These are phyloP conservation scores for Metalampra italica DNA, from an alignment of 2,888 invertebrate genomes.

Conservation along the genomic window DNA sequence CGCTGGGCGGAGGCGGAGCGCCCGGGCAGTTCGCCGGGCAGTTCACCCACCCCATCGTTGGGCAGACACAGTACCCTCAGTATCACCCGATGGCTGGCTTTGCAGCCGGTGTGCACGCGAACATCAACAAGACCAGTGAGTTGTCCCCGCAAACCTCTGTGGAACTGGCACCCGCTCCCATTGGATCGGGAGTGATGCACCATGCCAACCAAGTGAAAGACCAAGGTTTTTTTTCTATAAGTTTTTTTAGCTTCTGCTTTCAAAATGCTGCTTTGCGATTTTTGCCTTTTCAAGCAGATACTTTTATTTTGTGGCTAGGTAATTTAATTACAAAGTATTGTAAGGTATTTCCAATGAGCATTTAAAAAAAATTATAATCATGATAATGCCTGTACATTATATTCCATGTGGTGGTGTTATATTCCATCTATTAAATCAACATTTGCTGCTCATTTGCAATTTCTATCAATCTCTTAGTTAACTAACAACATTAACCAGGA, in stretches of 20 bases:
- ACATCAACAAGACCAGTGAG: slow-evolving; percentile 76
- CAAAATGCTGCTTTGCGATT: slow-evolving; percentile 67
- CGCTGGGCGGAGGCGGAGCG: slow-evolving; percentile 80
- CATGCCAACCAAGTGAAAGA: slow-evolving; percentile 76
- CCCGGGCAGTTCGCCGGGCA: slow-evolving; percentile 80
- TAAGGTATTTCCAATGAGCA: background rate
- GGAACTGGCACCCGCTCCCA: slow-evolving; percentile 63
- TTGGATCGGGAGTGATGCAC: slow-evolving; percentile 68
- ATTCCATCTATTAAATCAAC: no score
- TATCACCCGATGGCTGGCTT: slow-evolving; percentile 76
- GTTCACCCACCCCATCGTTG: slow-evolving; percentile 85
- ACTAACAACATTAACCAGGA: no score
- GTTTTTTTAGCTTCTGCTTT: slow-evolving; percentile 53
- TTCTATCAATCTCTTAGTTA: no score
- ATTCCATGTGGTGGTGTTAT: no score
- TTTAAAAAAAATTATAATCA: no score
- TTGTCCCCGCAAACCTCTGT: slow-evolving; percentile 68
- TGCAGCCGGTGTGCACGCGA: slow-evolving; percentile 64
- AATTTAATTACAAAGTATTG: no score
- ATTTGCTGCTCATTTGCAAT: no score
- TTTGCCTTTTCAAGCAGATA: slow-evolving; percentile 42
- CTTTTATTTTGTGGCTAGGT: slow-evolving; percentile 14
- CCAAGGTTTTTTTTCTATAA: slow-evolving; percentile 69
- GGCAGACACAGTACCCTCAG: slow-evolving; percentile 70
- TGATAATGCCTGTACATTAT: no score